Evolutionary conservation across 2,113 vertebrate species (phyloP).

Genomic region (Ranitomeya variabilis): DNA sequence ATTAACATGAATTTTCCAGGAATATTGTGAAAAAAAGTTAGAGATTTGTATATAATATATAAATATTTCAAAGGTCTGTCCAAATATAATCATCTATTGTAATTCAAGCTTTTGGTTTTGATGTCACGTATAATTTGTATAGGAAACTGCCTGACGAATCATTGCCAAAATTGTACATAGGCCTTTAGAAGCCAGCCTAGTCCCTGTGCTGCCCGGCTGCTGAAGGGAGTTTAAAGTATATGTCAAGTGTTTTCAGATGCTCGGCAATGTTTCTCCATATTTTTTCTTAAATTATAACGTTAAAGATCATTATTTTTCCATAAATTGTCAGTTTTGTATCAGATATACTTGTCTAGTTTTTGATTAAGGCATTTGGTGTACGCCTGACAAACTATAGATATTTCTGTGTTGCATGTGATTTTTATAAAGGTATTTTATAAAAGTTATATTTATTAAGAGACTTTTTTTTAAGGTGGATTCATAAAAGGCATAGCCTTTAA

Average conservation of each 20-base stretch:
- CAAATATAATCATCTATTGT: background rate
- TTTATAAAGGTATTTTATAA: background rate
- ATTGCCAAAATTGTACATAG: background rate
- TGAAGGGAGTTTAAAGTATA: background rate
- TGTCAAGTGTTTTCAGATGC: background rate
- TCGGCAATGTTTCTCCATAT: conserved; percentile 38
- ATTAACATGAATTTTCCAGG: background rate
- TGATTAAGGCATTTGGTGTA: background rate
- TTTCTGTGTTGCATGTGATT: conserved; percentile 45
- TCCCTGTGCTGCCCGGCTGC: background rate
- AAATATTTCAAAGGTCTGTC: background rate
- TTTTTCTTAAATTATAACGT: conserved; percentile 48
- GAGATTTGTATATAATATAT: conserved; percentile 6
- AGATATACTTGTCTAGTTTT: conserved; percentile 21
- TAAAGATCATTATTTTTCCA: conserved; percentile 39
- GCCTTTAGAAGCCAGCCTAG: background rate
- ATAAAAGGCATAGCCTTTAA: too few species aligned
- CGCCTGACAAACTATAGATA: conserved; percentile 27
- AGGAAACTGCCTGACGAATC: background rate
- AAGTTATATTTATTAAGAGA: conserved; percentile 18
- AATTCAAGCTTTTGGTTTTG: background rate
- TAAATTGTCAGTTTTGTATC: conserved; percentile 53
- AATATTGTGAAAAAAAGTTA: background rate
- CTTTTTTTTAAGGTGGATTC: background rate
- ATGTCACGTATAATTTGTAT: background rate